These are phyloP conservation scores for Montipora sp. DNA, from an alignment of 64 coral and sea anemone species.

Conservation along the genomic window DNA sequence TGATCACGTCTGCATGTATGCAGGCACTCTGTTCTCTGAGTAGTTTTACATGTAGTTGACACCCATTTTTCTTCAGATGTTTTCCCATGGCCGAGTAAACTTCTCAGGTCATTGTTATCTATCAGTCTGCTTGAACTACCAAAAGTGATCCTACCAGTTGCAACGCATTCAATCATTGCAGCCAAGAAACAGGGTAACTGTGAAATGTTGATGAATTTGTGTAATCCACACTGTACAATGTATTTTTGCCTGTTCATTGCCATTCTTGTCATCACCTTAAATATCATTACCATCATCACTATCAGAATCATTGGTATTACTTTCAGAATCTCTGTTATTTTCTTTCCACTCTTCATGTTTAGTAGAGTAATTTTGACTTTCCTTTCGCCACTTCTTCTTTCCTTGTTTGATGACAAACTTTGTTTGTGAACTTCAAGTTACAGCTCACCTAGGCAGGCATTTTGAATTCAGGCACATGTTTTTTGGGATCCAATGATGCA, in stretches of 20 bases:
- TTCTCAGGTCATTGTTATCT: slow-evolving; percentile 15
- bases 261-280: neutral
- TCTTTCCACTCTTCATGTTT: too few species aligned
- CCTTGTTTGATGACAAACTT: too few species aligned
- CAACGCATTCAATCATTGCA: slow-evolving; percentile 44
- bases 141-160: slow-evolving; percentile 28
- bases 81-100: neutral
- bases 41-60: slow-evolving; percentile 8
- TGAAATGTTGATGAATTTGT: slow-evolving; percentile 20
- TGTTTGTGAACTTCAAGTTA: too few species aligned
- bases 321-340: neutral
- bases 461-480: too few species aligned
- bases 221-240: slow-evolving; percentile 25
- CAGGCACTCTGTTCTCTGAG: neutral
- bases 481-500: too few species aligned
- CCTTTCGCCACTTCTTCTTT: too few species aligned
- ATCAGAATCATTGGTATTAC: neutral
- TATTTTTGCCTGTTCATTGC: neutral
- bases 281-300: neutral
- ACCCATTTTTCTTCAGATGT: neutral
- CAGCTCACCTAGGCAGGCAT: too few species aligned
- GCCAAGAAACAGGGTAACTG: slow-evolving; percentile 1
- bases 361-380: too few species aligned
- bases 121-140: neutral
- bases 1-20: slow-evolving; percentile 17